Evolutionary conservation across 2,113 vertebrate species (phyloP).

Genomic region (Hippoglossus stenolepis): DNA sequence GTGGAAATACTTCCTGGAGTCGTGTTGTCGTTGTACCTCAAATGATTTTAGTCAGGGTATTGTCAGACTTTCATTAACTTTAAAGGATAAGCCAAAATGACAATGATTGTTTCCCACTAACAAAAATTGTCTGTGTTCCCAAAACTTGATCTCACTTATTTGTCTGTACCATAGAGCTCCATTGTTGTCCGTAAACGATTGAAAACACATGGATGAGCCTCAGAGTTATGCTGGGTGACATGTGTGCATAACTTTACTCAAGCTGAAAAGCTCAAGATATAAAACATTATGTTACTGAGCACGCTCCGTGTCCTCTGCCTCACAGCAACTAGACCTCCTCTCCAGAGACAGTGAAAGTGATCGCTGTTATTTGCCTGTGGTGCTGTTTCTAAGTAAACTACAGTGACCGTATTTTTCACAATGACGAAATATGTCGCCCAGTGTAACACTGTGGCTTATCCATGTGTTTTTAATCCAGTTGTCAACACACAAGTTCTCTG

Average conservation of each 20-base stretch:
- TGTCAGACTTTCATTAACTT: background rate
- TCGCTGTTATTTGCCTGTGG: constrained; percentile 2
- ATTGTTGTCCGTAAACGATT: background rate
- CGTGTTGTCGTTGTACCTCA: background rate
- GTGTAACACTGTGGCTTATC: background rate
- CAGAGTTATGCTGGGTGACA: background rate
- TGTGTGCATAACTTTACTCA: background rate
- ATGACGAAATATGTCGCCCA: background rate
- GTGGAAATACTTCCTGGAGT: background rate
- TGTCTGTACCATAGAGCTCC: background rate
- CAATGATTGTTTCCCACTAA: no score
- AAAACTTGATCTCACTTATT: background rate
- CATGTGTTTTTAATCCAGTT: background rate
- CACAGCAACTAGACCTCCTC: background rate
- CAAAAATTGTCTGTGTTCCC: no score
- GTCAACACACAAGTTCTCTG: background rate
- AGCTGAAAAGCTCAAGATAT: background rate
- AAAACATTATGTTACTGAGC: background rate
- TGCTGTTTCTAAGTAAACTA: background rate
- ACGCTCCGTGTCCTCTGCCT: background rate
- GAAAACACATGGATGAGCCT: constrained; percentile 5
- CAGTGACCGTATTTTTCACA: background rate
- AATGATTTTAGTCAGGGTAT: background rate
- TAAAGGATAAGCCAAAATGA: background rate
- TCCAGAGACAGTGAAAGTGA: background rate